A percentile compares a stretch with the other conserved stretches of the same genome.
phyloP scores from a whole-genome alignment of 1,140 invertebrate genomes.

The Argopecten irradians region DNA sequence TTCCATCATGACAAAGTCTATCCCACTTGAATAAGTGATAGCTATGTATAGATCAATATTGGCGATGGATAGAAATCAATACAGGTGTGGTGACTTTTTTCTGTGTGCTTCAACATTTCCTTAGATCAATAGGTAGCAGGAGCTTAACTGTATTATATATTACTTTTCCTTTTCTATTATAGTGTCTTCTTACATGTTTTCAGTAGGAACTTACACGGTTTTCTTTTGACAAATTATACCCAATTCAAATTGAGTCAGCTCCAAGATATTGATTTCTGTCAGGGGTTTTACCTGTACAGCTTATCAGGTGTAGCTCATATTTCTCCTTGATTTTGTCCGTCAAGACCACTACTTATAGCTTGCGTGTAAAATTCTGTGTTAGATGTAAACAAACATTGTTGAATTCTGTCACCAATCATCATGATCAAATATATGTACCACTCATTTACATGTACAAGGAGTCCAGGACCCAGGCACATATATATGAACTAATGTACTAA shows the following conservation, averaged over 20 bases:
- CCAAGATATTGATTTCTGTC: not conserved
- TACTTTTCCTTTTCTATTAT: not conserved
- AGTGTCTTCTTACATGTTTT: not conserved
- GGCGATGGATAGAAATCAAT: constrained; percentile 10
- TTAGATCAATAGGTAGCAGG: not conserved
- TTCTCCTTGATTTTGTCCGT: not conserved
- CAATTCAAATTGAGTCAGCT: not conserved
- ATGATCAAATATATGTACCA: not conserved
- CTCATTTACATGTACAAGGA: not conserved
- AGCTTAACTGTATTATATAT: not conserved
- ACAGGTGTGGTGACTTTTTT: not conserved
- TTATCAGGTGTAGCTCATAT: not conserved
- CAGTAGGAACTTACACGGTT: no score
- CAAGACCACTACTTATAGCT: not conserved
- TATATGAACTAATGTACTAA: no score
- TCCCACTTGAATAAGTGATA: constrained; percentile 8
- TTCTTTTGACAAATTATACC: not conserved
- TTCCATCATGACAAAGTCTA: not conserved
- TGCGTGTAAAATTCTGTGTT: not conserved
- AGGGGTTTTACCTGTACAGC: not conserved
- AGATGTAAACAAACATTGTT: not conserved
- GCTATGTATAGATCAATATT: not conserved
- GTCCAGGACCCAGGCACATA: no score
- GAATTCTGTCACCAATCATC: not conserved
- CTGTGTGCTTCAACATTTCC: not conserved